These are phyloP conservation scores for Geodia barretti DNA, from an alignment of 37 sponge, comb jelly and placozoan genomes.

Conservation along the genomic window DNA sequence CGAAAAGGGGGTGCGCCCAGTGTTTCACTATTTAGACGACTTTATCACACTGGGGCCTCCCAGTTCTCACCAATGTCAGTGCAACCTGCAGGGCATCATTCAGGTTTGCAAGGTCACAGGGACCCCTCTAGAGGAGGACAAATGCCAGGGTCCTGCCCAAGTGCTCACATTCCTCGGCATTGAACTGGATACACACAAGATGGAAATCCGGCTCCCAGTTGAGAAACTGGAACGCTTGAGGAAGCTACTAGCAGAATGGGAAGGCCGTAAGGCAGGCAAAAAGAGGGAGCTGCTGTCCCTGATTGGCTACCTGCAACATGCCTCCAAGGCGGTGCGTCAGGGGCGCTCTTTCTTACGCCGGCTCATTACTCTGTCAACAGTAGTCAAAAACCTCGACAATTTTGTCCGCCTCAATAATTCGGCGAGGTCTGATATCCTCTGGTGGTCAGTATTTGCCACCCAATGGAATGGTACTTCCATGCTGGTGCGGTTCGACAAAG, in stretches of 20 bases:
- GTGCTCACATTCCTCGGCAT: constrained; percentile 4
- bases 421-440: constrained; percentile 1
- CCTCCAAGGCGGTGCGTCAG: neutral
- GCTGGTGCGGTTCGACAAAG: neutral
- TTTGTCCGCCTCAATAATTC: neutral
- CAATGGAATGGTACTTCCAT: constrained; percentile 9
- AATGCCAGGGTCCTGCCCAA: constrained; percentile 1
- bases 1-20: neutral
- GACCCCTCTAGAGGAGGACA: neutral
- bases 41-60: neutral
- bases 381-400: neutral
- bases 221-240: neutral
- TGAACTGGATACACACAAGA: neutral
- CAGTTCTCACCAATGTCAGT: neutral
- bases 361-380: neutral
- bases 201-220: constrained; percentile 12
- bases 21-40: too few species aligned
- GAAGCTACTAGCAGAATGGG: neutral
- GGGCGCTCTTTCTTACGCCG: constrained; percentile 11
- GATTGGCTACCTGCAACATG: constrained; percentile 1
- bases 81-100: neutral
- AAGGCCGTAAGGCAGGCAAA: too few species aligned
- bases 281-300: constrained; percentile 7
- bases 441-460: constrained; percentile 1
- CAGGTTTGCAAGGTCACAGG: neutral